Percentiles rank a stretch among this genome's conserved stretches.
phyloP scores from a whole-genome alignment of 1,140 invertebrate genomes.

The Ridgeia piscesae region DNA sequence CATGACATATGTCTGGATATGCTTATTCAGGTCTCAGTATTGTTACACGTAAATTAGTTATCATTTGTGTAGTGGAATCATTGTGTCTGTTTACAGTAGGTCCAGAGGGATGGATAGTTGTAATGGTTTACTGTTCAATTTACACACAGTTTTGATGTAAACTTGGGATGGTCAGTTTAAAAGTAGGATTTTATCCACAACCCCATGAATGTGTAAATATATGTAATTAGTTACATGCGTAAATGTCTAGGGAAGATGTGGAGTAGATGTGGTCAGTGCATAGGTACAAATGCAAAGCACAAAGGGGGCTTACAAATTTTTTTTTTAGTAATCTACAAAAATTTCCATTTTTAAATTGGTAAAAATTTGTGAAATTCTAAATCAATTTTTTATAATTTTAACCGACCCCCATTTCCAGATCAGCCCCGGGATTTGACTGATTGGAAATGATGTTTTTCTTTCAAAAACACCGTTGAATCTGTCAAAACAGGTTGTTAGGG shows the following conservation, averaged over 20 bases:
- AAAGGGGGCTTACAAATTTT: background rate
- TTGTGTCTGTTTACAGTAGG: background rate
- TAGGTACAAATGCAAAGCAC: background rate
- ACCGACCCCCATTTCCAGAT: too few relatives aligned
- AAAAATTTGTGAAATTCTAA: too few relatives aligned
- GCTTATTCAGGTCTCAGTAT: background rate
- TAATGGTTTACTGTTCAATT: background rate
- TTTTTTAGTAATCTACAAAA: background rate
- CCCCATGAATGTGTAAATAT: background rate
- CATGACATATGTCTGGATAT: background rate
- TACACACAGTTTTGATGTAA: background rate
- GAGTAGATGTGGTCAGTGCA: background rate
- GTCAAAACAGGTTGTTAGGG: too few relatives aligned
- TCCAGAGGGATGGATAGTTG: background rate
- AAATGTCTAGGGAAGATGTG: background rate
- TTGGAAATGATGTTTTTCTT: too few relatives aligned
- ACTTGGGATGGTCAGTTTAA: background rate
- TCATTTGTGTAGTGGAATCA: background rate
- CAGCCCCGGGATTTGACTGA: too few relatives aligned
- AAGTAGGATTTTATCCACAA: background rate
- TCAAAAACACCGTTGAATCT: too few relatives aligned
- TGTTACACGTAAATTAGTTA: background rate
- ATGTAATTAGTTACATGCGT: background rate
- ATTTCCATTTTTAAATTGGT: background rate
- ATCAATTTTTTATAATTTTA: too few relatives aligned